Evolutionary conservation across 92 coral and sea anemone genomes (phyloP).

Genomic region (Plumapathes pennacea): DNA sequence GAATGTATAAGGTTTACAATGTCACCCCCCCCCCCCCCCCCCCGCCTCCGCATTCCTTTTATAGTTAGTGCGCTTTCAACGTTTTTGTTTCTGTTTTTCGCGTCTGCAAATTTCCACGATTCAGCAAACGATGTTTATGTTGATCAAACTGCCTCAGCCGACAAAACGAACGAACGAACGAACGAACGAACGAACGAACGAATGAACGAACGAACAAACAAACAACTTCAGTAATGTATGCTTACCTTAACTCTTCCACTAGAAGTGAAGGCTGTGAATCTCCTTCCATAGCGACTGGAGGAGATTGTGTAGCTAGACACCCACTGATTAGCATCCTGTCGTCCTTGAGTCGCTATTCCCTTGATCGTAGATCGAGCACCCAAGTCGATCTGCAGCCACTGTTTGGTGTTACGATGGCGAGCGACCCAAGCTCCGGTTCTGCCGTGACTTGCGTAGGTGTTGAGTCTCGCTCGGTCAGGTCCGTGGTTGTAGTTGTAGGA

Average conservation of each 20-base stretch:
- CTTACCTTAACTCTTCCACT: slow-evolving; percentile 76
- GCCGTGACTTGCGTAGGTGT: slow-evolving; percentile 51
- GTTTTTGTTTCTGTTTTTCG: too few species aligned
- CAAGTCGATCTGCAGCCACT: slow-evolving; percentile 82
- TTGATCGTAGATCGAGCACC: slow-evolving; percentile 46
- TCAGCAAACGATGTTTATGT: too few species aligned
- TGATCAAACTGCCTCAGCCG: too few species aligned
- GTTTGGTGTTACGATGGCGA: slow-evolving; percentile 43
- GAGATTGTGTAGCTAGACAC: slow-evolving; percentile 62
- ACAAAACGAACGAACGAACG: too few species aligned
- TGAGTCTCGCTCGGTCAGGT: slow-evolving; percentile 76
- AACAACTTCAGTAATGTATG: too few species aligned
- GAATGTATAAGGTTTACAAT: too few species aligned
- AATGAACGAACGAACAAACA: too few species aligned
- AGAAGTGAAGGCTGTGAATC: slow-evolving; percentile 59
- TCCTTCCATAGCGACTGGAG: slow-evolving; percentile 46
- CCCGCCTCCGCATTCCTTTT: too few species aligned
- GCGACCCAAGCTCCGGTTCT: slow-evolving; percentile 95
- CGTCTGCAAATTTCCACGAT: too few species aligned
- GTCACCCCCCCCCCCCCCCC: too few species aligned
- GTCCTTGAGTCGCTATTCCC: slow-evolving; percentile 92
- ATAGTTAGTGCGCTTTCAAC: too few species aligned
- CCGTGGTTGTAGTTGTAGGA: slow-evolving; percentile 63
- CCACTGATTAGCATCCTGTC: slow-evolving; percentile 77
- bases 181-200: too few species aligned